These are phyloP conservation scores for Xyrichtys novacula DNA, from an alignment of 2,797 vertebrate species.

Conservation along the genomic window DNA sequence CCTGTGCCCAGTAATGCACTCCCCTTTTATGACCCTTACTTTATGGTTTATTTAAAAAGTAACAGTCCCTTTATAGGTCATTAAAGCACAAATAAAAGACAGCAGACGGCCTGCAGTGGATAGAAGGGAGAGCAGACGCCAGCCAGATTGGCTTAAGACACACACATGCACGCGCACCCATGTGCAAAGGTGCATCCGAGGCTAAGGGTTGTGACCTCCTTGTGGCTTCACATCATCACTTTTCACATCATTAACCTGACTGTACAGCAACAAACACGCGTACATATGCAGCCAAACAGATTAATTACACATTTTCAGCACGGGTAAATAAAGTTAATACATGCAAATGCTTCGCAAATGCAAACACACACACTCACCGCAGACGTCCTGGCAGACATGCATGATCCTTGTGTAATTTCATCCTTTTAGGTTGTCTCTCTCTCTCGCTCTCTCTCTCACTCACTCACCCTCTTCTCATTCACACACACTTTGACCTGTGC, in stretches of 20 bases:
- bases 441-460: conserved; percentile 11
- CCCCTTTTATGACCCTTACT: conserved; percentile 83
- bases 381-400: conserved; percentile 16
- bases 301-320: conserved; percentile 12
- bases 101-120: conserved; percentile 76
- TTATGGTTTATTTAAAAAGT: conserved; percentile 89
- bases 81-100: conserved; percentile 85
- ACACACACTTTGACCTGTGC: conserved; percentile 72
- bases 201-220: conserved; percentile 65
- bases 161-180: conserved; percentile 22
- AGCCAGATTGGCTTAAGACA: conserved; percentile 68
- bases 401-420: conserved; percentile 44
- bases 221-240: conserved; percentile 52
- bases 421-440: conserved; percentile 32
- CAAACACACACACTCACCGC: conserved; percentile 9
- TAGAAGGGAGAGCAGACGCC: conserved; percentile 73
- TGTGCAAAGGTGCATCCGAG: conserved; percentile 62
- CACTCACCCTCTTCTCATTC: conserved; percentile 55
- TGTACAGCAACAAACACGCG: conserved; percentile 24
- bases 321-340: conserved; percentile 21
- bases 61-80: conserved; percentile 87
- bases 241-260: conserved; percentile 53
- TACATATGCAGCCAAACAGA: conserved; percentile 1
- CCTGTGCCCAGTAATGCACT: conserved; percentile 80
- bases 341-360: conserved; percentile 25